These are phyloP conservation scores for Sorex fumeus DNA, from an alignment of 2,113 vertebrate genomes.

Conservation along the genomic window DNA sequence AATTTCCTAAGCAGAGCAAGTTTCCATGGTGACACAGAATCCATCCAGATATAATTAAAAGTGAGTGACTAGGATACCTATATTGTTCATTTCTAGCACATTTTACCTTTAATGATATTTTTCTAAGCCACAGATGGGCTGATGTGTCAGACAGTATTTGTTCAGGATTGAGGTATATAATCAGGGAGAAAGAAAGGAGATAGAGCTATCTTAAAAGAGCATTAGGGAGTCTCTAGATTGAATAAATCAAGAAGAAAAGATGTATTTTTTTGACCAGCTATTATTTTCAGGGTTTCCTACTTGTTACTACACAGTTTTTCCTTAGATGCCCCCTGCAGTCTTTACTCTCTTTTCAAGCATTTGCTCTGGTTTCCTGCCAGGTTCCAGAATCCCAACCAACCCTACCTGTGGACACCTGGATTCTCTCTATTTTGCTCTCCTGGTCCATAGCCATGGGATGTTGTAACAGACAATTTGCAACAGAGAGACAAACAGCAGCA, in stretches of 20 bases:
- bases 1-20: constrained; percentile 59
- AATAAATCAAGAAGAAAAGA: constrained; percentile 23
- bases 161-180: constrained; percentile 25
- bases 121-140: constrained; percentile 33
- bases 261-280: neutral
- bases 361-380: neutral
- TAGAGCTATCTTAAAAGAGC: neutral
- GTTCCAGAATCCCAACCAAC: neutral
- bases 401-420: too few species aligned
- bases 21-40: constrained; percentile 71
- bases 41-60: constrained; percentile 74
- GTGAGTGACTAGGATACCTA: constrained; percentile 40
- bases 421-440: neutral
- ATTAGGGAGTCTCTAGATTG: neutral
- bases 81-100: constrained; percentile 33
- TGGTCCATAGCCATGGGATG: neutral
- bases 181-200: constrained; percentile 38
- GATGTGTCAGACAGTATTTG: constrained; percentile 15
- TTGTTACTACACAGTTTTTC: neutral
- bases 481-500: neutral
- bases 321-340: neutral
- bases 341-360: neutral
- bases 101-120: constrained; percentile 73
- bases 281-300: neutral
- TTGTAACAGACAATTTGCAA: neutral